Evolutionary conservation across 2,888 invertebrate species (phyloP), one percentile per base, ranked within the genome.

Genomic region (Calliphora vomitoria): DNA sequence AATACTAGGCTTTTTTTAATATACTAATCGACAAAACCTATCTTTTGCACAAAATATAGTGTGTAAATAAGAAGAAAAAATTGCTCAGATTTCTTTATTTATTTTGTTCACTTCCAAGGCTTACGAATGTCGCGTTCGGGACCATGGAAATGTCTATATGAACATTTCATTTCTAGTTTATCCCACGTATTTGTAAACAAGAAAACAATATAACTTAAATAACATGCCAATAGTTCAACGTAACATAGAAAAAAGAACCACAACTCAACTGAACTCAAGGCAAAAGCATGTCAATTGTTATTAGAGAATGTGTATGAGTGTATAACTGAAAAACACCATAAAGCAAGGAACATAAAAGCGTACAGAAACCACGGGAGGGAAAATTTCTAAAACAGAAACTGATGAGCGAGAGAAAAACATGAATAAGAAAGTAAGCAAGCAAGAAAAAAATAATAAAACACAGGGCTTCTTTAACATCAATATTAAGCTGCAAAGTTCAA

Each of bases 401-500:
- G 68, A 76, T 55, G 47, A 80, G 55, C 25, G 35, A 80, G 53
- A 62, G 18, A 31, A 64, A 66, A 13, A 20, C n/a, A 55, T 15
- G 13, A 31, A 60, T 13, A 44, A 58, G 38, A 53, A 64, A 35
- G 35, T 5, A 6, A 35, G 6, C 35, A 35, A 35, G 35, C 4
- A 35, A 35, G 38, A 66, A 50, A 58, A 66, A 50, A 66, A 74
- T 44, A 68, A 69, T 20, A 53, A 78, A 41, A 64, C 20, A 72
- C 44, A 87, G 60, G 82, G 74, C 86, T 84, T 86, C 90, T 84
- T 84, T 87, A 89, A 89, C 90, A 90, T 91, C 91, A 92, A 92
- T 91, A 92, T 91, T 89, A 80, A 85, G 90, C 90, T 89, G 90
- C 91, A 91, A 91, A 92, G 92, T 92, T 92, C 92, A 92, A 92